phyloP scores from a whole-genome alignment of 2,113 vertebrate genomes.

The Leptocoma aspasia region DNA sequence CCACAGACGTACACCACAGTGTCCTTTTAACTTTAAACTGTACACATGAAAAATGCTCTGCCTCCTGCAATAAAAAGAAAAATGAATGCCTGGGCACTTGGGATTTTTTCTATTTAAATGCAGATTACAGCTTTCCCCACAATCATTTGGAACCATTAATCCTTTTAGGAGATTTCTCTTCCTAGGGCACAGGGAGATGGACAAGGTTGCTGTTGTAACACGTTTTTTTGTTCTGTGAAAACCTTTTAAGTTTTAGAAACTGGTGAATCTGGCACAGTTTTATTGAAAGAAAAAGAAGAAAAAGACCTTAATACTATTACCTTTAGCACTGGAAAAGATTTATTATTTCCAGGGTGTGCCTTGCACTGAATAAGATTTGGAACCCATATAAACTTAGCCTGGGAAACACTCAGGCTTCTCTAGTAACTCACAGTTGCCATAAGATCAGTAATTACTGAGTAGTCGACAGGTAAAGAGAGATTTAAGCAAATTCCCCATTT shows the following conservation, averaged over 20 bases:
- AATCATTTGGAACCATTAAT: not conserved
- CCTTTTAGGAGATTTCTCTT: not conserved
- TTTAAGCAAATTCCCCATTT: not conserved
- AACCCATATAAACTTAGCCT: not conserved
- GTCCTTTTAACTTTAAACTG: not conserved
- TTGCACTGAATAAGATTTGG: not conserved
- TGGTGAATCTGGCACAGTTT: not conserved
- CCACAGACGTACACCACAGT: not conserved
- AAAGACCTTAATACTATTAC: not conserved
- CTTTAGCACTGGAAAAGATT: not conserved
- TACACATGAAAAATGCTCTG: not conserved
- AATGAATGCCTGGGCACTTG: not conserved
- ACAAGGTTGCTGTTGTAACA: not conserved
- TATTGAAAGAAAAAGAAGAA: not conserved
- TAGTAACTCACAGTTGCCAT: not conserved
- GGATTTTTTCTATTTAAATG: slow-evolving; percentile 24
- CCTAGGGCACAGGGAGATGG: not conserved
- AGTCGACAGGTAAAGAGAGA: not conserved
- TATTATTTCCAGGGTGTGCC: not conserved
- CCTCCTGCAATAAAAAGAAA: not conserved
- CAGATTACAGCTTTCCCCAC: not conserved
- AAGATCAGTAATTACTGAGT: not conserved
- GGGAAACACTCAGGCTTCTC: not conserved
- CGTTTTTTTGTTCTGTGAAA: not conserved
- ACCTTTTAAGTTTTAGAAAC: not conserved